Evolutionary conservation across 2,888 invertebrate genomes (phyloP), one percentile per base, ranked within the genome.

Genomic region (Epistrophella euchroma): DNA sequence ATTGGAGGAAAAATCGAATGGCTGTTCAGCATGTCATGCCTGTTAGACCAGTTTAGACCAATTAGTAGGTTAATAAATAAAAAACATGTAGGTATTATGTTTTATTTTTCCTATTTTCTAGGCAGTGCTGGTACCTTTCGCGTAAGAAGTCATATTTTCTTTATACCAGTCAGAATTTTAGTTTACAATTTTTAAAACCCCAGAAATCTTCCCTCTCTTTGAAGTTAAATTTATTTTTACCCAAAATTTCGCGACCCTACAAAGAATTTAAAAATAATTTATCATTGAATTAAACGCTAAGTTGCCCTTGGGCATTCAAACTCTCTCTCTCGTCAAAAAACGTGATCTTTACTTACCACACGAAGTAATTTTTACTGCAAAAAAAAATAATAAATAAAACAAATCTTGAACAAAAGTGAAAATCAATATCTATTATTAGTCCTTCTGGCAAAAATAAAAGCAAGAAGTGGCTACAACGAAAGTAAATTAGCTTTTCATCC

Each of bases 401-500:
- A 56, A 32, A 32, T 28, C 11, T 1, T 28, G 7, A 25, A n/a
- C 10, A n/a, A 28, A 32, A 32, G 10, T 56, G 55, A 56, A 56
- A 56, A 56, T 56, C 55, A 56, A 56, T 56, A 56, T 32, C 28
- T 4, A 11, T 55, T 28, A 32, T 56, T 56, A 56, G 55, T 32
- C 55, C 55, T 56, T 56, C 32, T 32, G 17, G 17, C 55, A 56
- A 56, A 17, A 5, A 32, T 32, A 4, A 3, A 17, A 56, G 55
- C 3, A 0, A 56, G n/a, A 56, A 55, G 55, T 32, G 55, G 28
- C 32, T 17, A 55, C 55, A 55, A 32, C 32, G 32, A 32, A 56
- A 56, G 55, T 32, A 56, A 56, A 56, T 56, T 56, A 56, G 32
- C 55, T 56, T 56, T 56, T 56, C 32, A 56, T 28, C 55, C 55